Evolutionary conservation across 1,140 invertebrate genomes (phyloP).

Genomic region (Nasonia longicornis): DNA sequence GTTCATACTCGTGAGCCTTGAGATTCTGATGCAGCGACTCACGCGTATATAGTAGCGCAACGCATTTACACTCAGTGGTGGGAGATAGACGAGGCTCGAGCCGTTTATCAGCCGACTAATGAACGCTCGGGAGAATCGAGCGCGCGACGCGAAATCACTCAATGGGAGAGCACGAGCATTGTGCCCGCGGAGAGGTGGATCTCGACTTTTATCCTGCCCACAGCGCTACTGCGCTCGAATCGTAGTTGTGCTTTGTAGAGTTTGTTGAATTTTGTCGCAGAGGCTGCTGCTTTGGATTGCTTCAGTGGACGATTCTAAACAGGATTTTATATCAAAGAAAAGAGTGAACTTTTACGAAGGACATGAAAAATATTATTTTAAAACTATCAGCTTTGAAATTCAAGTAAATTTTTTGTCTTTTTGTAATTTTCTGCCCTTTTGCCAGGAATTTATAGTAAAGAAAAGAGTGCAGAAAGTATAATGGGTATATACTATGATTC

Average conservation of each 20-base stretch:
- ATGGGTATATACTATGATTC: too few relatives aligned
- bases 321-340: too few relatives aligned
- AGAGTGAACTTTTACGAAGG: too few relatives aligned
- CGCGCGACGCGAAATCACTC: conserved; percentile 22
- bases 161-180: conserved; percentile 15
- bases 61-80: neutral
- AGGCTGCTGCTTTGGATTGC: too few relatives aligned
- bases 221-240: neutral
- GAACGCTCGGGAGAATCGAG: conserved; percentile 20
- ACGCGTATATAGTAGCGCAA: neutral
- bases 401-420: too few relatives aligned
- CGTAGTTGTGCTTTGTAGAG: neutral
- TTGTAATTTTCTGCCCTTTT: neutral
- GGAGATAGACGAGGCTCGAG: neutral
- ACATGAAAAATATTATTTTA: neutral
- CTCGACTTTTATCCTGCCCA: conserved; percentile 24
- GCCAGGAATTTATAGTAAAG: too few relatives aligned
- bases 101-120: conserved; percentile 34
- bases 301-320: too few relatives aligned
- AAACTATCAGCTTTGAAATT: neutral
- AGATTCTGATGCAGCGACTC: neutral
- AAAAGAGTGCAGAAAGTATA: too few relatives aligned
- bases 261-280: neutral
- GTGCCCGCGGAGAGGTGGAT: conserved; percentile 15
- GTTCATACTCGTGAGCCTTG: conserved; percentile 6